Percentiles rank a stretch among this genome's conserved stretches.
phyloP scores from a whole-genome alignment of 2,113 vertebrate species.

The Rhea pennata region DNA sequence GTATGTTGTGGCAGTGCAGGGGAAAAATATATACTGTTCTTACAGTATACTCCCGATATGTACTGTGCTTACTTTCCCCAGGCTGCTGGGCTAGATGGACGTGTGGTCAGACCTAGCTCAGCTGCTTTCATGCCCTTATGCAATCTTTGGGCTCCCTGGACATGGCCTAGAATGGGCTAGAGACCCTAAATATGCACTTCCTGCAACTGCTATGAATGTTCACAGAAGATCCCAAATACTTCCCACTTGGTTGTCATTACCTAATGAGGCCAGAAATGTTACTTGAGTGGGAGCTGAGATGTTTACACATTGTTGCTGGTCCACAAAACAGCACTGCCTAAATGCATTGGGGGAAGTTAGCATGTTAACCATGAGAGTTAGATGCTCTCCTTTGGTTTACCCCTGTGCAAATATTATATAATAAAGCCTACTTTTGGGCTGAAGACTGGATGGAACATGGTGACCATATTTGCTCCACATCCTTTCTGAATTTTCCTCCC shows the following conservation, averaged over 20 bases:
- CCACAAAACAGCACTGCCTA: background rate
- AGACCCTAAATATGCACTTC: background rate
- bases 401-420: rapidly evolving
- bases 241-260: background rate
- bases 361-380: background rate
- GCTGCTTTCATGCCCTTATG: background rate
- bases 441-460: background rate
- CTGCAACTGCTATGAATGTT: background rate
- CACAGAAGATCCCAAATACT: background rate
- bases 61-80: background rate
- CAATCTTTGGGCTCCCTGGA: background rate
- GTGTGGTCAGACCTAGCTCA: background rate
- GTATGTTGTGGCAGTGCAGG: background rate
- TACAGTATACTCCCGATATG: background rate
- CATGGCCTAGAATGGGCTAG: background rate
- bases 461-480: background rate
- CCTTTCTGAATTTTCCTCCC: background rate
- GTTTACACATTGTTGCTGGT: background rate
- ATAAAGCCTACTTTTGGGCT: background rate
- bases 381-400: background rate
- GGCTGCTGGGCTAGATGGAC: background rate
- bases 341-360: background rate
- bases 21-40: background rate
- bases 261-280: background rate
- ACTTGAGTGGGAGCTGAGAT: background rate